phyloP scores from a whole-genome alignment of 1,140 invertebrate genomes.

The Dinothrombium tinctorium region DNA sequence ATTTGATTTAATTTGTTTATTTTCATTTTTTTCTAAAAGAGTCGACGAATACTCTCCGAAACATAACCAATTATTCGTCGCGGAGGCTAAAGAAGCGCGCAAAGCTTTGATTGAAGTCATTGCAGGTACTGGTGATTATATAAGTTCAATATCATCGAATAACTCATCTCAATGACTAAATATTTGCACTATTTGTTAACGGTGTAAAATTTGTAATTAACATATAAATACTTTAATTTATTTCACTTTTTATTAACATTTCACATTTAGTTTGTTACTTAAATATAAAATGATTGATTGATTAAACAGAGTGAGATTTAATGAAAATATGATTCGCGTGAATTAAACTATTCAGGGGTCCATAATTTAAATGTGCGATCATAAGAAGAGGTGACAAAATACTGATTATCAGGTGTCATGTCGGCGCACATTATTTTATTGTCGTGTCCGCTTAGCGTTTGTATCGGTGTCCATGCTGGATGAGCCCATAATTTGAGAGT shows the following conservation, averaged over 20 bases:
- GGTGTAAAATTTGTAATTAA: background rate
- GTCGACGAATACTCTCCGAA: background rate
- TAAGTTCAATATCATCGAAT: background rate
- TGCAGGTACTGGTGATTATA: background rate
- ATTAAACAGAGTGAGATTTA: background rate
- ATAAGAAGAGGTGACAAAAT: slow-evolving; percentile 74
- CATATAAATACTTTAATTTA: background rate
- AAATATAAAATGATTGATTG: background rate
- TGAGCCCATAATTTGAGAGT: slow-evolving; percentile 81
- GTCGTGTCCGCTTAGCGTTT: slow-evolving; percentile 80
- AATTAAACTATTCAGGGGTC: slow-evolving; percentile 21
- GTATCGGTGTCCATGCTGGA: slow-evolving; percentile 81
- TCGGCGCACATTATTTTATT: slow-evolving; percentile 84
- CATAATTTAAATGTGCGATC: slow-evolving; percentile 96
- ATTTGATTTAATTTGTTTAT: too few species aligned
- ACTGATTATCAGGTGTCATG: slow-evolving; percentile 61
- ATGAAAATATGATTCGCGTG: background rate
- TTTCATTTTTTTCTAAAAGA: background rate
- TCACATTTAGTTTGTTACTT: background rate
- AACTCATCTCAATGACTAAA: background rate
- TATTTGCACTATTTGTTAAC: background rate
- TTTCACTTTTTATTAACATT: background rate
- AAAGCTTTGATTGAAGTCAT: background rate
- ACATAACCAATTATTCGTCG: too few species aligned
- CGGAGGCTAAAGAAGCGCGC: background rate